Evolutionary conservation across 2,888 invertebrate genomes (phyloP).

Genomic region (Dichetophora obliterata): DNA sequence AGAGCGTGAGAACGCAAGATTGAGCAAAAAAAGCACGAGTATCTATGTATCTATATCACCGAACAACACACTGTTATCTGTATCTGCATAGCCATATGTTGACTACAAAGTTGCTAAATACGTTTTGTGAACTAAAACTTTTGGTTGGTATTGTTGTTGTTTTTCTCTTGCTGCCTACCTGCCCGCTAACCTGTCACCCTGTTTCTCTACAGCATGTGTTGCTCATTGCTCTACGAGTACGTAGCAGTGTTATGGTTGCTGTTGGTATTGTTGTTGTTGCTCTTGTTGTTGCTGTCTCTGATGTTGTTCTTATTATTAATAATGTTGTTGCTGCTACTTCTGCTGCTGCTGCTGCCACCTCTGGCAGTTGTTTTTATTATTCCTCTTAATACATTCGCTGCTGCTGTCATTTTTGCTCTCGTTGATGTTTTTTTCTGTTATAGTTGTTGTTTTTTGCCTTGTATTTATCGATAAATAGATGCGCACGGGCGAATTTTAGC

Average conservation of each 20-base stretch:
- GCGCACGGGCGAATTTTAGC: slow-evolving; percentile 44
- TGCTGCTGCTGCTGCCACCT: background rate
- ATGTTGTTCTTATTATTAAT: background rate
- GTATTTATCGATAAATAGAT: slow-evolving; percentile 36
- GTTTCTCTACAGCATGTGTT: slow-evolving; percentile 3
- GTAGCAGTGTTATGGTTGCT: background rate
- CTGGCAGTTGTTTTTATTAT: background rate
- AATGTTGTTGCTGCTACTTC: slow-evolving; percentile 25
- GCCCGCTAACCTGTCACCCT: slow-evolving; percentile 5
- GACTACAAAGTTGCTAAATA: slow-evolving; percentile 60
- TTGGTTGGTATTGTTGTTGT: slow-evolving; percentile 26
- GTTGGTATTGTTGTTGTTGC: slow-evolving; percentile 38
- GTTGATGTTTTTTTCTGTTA: slow-evolving; percentile 6
- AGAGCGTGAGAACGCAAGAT: background rate
- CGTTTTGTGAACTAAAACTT: slow-evolving; percentile 63
- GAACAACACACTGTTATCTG: slow-evolving; percentile 16
- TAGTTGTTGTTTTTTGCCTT: background rate
- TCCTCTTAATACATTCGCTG: slow-evolving; percentile 28
- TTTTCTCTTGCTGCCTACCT: slow-evolving; percentile 30
- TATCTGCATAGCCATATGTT: slow-evolving; percentile 56
- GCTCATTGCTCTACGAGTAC: slow-evolving; percentile 25
- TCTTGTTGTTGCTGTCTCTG: no score
- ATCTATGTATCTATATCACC: slow-evolving; percentile 1
- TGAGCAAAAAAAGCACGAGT: background rate
- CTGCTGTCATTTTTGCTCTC: slow-evolving; percentile 6